Evolutionary conservation across 2,113 vertebrate genomes (phyloP).

Genomic region (Scopus umbretta): DNA sequence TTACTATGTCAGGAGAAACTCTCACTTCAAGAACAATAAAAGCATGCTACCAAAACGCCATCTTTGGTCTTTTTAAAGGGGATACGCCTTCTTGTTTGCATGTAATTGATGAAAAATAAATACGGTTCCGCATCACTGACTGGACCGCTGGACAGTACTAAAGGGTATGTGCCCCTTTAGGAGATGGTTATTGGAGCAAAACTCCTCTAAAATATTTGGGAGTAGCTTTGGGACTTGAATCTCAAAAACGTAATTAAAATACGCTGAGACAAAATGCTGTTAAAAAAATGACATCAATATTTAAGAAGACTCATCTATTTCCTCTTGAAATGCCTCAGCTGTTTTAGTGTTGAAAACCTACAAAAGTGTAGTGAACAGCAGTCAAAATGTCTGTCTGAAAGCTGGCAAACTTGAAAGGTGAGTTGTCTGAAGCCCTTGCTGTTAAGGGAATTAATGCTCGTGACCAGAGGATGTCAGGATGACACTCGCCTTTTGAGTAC

Average conservation of each 20-base stretch:
- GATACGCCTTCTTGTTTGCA: neutral
- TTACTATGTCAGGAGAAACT: neutral
- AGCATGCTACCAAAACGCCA: neutral
- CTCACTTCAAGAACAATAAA: neutral
- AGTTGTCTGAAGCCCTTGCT: neutral
- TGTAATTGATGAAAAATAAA: neutral
- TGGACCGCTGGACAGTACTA: neutral
- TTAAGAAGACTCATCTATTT: neutral
- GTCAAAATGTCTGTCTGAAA: no score
- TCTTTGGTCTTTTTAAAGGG: neutral
- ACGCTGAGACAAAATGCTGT: fast-evolving
- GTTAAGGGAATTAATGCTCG: no score
- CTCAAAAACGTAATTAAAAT: neutral
- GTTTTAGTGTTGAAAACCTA: neutral
- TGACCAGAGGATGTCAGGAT: neutral
- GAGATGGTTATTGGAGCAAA: neutral
- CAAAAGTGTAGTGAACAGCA: no score
- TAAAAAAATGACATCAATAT: neutral
- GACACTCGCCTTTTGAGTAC: neutral
- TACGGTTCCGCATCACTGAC: neutral
- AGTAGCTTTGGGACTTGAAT: neutral
- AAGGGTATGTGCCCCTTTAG: neutral
- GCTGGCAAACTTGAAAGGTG: fast-evolving
- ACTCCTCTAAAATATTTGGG: neutral
- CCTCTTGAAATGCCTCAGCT: neutral